phyloP scores from a whole-genome alignment of 2,888 invertebrate species.

The Glaucopsyche alexis region DNA sequence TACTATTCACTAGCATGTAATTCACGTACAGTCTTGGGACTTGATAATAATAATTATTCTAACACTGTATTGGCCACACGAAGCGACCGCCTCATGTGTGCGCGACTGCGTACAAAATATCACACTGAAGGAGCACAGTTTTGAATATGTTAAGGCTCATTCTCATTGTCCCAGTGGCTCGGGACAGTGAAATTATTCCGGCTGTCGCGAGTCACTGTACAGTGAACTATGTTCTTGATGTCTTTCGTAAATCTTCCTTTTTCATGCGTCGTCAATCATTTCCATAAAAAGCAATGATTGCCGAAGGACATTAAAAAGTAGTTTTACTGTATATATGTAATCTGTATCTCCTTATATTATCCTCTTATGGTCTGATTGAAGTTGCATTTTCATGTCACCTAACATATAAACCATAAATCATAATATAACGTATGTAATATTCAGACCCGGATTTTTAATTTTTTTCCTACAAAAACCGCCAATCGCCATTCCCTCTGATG shows the following conservation, averaged over 20 bases:
- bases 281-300: too few relatives aligned
- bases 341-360: too few relatives aligned
- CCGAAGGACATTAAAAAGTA: too few relatives aligned
- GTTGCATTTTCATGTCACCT: neutral
- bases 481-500: neutral
- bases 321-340: too few relatives aligned
- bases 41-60: slow-evolving; percentile 13
- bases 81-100: neutral
- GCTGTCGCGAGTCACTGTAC: too few relatives aligned
- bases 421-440: neutral
- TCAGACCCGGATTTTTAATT: neutral
- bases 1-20: neutral
- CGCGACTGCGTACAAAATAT: slow-evolving; percentile 23
- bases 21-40: slow-evolving; percentile 1
- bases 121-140: slow-evolving; percentile 3
- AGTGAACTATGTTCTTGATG: neutral
- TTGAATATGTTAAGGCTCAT: slow-evolving; percentile 1
- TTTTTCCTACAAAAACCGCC: neutral
- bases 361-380: neutral
- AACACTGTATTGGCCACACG: neutral
- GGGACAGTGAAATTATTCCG: too few relatives aligned
- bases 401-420: too few relatives aligned
- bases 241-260: neutral
- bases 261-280: neutral
- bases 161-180: neutral